phyloP scores from a whole-genome alignment of 1,140 invertebrate genomes.

The Drosophila leontia region DNA sequence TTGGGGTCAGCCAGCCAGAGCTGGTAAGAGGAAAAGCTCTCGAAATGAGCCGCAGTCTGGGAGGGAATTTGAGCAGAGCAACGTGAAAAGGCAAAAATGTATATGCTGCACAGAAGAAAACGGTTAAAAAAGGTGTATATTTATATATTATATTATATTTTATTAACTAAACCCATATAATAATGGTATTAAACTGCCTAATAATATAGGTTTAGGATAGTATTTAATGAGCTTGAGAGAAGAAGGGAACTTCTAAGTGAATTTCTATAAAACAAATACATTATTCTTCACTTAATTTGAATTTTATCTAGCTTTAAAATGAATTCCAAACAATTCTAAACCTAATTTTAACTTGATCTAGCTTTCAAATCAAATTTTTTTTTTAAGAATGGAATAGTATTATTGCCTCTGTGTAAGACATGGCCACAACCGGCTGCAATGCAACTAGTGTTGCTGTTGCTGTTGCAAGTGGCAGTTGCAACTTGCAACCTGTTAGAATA shows the following conservation, averaged over 20 bases:
- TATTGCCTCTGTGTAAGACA: neutral
- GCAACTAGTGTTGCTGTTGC: conserved; percentile 6
- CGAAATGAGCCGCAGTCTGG: conserved; percentile 5
- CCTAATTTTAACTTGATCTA: neutral
- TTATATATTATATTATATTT: neutral
- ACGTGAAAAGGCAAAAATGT: neutral
- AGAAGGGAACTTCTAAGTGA: neutral
- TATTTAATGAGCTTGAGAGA: no score
- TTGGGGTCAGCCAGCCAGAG: conserved; percentile 49
- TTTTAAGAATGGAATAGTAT: neutral
- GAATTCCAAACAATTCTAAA: neutral
- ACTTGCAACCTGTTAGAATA: conserved; percentile 60
- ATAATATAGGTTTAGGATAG: neutral
- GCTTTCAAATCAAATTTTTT: no score
- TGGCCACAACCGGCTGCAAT: conserved; percentile 8
- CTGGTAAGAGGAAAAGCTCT: conserved; percentile 42
- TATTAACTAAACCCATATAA: no score
- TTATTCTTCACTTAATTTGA: neutral
- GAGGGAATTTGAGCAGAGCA: conserved; percentile 14
- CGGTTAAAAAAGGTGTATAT: neutral
- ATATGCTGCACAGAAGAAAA: conserved; percentile 12
- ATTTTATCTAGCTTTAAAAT: neutral
- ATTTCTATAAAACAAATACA: neutral
- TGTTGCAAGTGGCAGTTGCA: conserved; percentile 33
- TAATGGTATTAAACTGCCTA: neutral